A percentile compares a stretch with the other conserved stretches of the same genome.
Evolutionary conservation across 1,140 invertebrate genomes (phyloP).

Genomic region (Diabrotica undecimpunctata): DNA sequence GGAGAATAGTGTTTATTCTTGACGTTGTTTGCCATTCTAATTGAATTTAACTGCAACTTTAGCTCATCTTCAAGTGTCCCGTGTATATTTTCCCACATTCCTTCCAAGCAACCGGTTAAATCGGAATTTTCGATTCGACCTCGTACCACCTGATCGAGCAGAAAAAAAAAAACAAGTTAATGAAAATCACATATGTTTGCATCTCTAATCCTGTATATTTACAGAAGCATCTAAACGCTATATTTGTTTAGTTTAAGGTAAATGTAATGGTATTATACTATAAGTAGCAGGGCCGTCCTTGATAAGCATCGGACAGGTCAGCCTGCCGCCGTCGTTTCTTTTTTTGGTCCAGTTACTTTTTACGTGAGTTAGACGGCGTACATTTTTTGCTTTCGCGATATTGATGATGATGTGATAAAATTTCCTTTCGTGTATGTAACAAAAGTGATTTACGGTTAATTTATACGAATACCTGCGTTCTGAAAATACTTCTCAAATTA

Average conservation of each 20-base stretch:
- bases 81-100: no score
- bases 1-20: no score
- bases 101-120: not conserved
- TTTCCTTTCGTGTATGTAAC: not conserved
- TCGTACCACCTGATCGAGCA: not conserved
- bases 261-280: constrained; percentile 19
- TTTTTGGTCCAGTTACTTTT: constrained; percentile 14
- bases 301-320: constrained; percentile 9
- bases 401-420: not conserved
- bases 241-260: constrained; percentile 19
- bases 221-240: constrained; percentile 8
- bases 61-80: no score
- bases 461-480: not conserved
- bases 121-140: not conserved
- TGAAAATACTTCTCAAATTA: no score
- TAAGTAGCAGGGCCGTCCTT: constrained; percentile 20
- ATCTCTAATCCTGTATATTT: constrained; percentile 11
- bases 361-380: not conserved
- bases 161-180: constrained; percentile 5
- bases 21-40: no score
- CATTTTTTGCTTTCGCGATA: not conserved
- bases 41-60: no score
- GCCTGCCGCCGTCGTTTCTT: constrained; percentile 1
- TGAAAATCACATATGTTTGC: constrained; percentile 3
- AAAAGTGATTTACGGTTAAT: not conserved